phyloP scores from a whole-genome alignment of 2,888 invertebrate species.

The Spilarctia lutea region DNA sequence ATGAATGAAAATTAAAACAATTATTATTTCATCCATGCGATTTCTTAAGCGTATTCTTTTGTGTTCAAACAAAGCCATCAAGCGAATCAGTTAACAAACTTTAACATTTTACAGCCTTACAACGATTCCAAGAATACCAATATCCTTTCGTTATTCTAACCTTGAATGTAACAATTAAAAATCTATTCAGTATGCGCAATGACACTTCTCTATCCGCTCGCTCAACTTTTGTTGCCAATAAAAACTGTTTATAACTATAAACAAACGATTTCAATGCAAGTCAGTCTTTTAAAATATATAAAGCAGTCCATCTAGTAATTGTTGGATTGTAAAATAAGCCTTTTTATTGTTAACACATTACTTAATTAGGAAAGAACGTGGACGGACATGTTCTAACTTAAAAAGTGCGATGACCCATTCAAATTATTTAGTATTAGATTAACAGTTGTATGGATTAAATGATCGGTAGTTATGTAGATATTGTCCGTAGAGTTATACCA shows the following conservation, averaged over 20 bases:
- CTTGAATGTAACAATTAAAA: slow-evolving; percentile 77
- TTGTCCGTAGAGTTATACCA: neutral
- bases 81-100: slow-evolving; percentile 54
- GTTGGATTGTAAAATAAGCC: slow-evolving; percentile 65
- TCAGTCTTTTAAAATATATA: slow-evolving; percentile 65
- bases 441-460: slow-evolving; percentile 21
- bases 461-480: neutral
- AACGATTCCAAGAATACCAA: slow-evolving; percentile 71
- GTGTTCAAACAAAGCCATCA: slow-evolving; percentile 54
- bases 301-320: slow-evolving; percentile 66
- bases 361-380: slow-evolving; percentile 71
- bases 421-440: slow-evolving; percentile 28
- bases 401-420: slow-evolving; percentile 36
- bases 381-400: slow-evolving; percentile 12
- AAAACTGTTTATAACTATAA: slow-evolving; percentile 73
- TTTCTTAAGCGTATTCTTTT: slow-evolving; percentile 49
- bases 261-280: slow-evolving; percentile 71
- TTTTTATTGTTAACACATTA: slow-evolving; percentile 70
- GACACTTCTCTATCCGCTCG: slow-evolving; percentile 67
- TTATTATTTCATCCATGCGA: slow-evolving; percentile 45
- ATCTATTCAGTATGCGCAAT: slow-evolving; percentile 74
- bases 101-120: slow-evolving; percentile 59
- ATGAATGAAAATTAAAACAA: slow-evolving; percentile 29
- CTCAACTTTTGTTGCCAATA: slow-evolving; percentile 75
- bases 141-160: slow-evolving; percentile 71